Base-by-base conservation (phyloP, 2,888 invertebrate genomes). In the Cheilosia urbana region DNA sequence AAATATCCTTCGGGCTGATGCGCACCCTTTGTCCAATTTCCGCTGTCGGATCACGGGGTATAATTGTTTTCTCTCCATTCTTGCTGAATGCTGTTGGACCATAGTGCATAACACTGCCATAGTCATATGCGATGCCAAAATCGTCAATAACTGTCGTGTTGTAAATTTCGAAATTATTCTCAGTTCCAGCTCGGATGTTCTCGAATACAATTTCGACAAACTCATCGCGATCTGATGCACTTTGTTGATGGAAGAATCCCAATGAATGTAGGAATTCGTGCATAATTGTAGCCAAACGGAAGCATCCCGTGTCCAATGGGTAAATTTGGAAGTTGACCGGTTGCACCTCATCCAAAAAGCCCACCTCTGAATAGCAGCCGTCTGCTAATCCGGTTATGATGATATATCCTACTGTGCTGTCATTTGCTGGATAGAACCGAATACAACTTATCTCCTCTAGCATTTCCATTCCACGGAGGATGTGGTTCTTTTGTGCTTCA, bases 161-260 rank as follows among this genome's bases (percentile, higher is more conserved):
- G 0, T 95, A 93, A 90, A 96, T 96, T 76, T 94, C 93, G 90
- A 96, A 97, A 92, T 96, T 96, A 65, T 92, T 92, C 88, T 94
- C 93, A 6, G 93, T 93, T 1, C 95, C 96, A 93, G 90, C 72
- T 89, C 90, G n/a, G 15, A 92, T 91, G 71, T 92, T 91, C 37
- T 91, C 91, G 71, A 84, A 83, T 3, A 93, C 92, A 53, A 97
- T 94, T 0, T 89, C 91, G 0, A 96, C 95, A 88, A 93, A 95
- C 24, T 95, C 93, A 89, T 97, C 96, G 0, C 96, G 93, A 89
- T 96, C 95, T 4, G 93, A 94, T 0, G 96, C 94, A 89, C 95
- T 96, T 90, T 97, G 97, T 89, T 96, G 96, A 90, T 97, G 97
- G 90, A 95, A 93, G 91, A 97, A 97, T 0, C 97, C 97, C 6